Evolutionary conservation across 2,113 vertebrate species (phyloP).

Genomic region (Neolamprologus hecqui): DNA sequence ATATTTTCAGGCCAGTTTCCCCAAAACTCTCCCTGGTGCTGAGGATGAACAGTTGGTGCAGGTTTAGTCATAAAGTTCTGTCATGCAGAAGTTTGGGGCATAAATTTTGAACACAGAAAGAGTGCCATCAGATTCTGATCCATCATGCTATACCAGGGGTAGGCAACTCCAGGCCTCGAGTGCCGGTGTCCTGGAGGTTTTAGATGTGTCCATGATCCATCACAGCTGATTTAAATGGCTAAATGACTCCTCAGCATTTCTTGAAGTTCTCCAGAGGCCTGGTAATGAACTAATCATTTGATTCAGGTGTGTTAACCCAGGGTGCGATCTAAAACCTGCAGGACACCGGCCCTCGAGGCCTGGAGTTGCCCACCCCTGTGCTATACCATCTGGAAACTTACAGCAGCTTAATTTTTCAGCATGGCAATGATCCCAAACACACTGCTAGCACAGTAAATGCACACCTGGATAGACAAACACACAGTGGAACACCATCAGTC

Average conservation of each 20-base stretch:
- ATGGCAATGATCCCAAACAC: not conserved
- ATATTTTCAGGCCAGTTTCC: not conserved
- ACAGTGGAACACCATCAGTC: not conserved
- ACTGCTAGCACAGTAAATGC: not conserved
- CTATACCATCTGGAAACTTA: not conserved
- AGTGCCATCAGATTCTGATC: not conserved
- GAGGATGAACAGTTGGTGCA: not conserved
- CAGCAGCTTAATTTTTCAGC: not conserved
- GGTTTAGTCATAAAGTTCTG: not conserved
- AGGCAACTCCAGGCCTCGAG: not conserved
- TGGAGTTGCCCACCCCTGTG: accelerated
- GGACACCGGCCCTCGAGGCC: not conserved
- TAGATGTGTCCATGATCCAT: not conserved
- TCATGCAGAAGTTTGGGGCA: not conserved
- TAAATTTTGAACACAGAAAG: not conserved
- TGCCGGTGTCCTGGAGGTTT: not conserved
- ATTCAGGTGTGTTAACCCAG: not conserved
- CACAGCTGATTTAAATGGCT: not conserved
- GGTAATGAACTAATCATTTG: accelerated
- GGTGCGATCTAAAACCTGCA: not conserved
- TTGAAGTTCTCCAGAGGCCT: not conserved
- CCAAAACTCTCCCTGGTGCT: not conserved
- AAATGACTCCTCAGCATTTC: not conserved
- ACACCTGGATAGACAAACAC: not conserved
- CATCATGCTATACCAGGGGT: not conserved